phyloP scores from a whole-genome alignment of 2,888 invertebrate species.

The Polydrusus pterygomalis region DNA sequence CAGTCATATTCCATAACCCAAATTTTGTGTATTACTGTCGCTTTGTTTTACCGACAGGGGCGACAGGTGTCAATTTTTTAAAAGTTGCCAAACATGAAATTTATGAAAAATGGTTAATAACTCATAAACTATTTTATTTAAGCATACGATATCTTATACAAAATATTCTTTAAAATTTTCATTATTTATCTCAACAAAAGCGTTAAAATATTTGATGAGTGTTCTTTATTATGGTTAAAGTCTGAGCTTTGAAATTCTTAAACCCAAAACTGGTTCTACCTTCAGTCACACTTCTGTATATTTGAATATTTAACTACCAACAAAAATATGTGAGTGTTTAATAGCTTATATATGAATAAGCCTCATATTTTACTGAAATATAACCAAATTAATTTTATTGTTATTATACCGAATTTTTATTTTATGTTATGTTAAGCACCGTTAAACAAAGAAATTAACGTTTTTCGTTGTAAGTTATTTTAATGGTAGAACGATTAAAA shows the following conservation, averaged over 20 bases:
- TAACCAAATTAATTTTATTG: constrained; percentile 58
- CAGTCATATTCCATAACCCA: too few species aligned
- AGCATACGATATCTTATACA: too few species aligned
- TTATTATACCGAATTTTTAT: constrained; percentile 34
- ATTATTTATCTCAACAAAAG: constrained; percentile 35
- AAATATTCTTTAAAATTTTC: too few species aligned
- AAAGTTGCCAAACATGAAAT: too few species aligned
- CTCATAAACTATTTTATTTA: too few species aligned
- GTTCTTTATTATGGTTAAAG: constrained; percentile 43
- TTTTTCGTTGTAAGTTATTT: constrained; percentile 8
- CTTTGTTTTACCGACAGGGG: too few species aligned
- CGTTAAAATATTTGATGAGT: constrained; percentile 41
- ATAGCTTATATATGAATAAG: constrained; percentile 61
- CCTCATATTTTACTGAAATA: constrained; percentile 62
- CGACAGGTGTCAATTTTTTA: too few species aligned
- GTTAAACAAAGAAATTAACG: constrained; percentile 16
- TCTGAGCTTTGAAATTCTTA: constrained; percentile 33
- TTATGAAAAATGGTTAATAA: too few species aligned
- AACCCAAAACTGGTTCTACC: constrained; percentile 29
- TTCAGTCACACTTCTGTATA: constrained; percentile 60
- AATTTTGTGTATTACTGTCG: too few species aligned
- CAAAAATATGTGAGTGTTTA: constrained; percentile 60
- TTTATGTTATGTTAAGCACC: constrained; percentile 27
- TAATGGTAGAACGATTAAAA: constrained; percentile 1
- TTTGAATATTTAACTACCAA: constrained; percentile 59